Evolutionary conservation across 2,113 vertebrate species (phyloP).

Genomic region (Thalassoma bifasciatum): DNA sequence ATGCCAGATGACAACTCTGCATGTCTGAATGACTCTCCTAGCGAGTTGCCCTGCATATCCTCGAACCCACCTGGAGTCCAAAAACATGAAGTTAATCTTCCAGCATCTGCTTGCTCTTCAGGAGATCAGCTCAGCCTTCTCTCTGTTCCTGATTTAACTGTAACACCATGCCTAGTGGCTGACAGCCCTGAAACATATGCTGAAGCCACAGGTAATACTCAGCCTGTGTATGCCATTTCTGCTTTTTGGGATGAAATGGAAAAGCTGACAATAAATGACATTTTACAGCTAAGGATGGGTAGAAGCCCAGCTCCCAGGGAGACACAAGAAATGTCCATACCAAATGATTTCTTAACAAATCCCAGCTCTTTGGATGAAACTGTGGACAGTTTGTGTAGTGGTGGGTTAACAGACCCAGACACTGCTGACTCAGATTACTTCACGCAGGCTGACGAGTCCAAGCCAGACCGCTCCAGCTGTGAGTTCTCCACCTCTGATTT

Average conservation of each 20-base stretch:
- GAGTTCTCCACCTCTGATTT: constrained; percentile 81
- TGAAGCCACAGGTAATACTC: constrained; percentile 47
- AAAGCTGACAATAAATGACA: constrained; percentile 84
- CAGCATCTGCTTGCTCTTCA: constrained; percentile 22
- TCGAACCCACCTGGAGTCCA: constrained; percentile 14
- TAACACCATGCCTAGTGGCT: constrained; percentile 33
- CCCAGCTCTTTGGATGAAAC: constrained; percentile 6
- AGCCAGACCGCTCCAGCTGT: constrained; percentile 74
- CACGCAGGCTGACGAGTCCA: constrained; percentile 79
- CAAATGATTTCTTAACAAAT: background rate
- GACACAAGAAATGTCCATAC: constrained; percentile 9
- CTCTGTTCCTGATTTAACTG: constrained; percentile 42
- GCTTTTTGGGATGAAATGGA: constrained; percentile 86
- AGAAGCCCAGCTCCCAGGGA: constrained; percentile 30
- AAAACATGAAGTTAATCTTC: background rate
- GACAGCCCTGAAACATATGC: constrained; percentile 62
- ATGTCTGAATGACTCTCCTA: constrained; percentile 13
- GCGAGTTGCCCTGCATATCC: background rate
- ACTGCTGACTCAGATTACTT: constrained; percentile 81
- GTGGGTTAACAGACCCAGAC: constrained; percentile 60
- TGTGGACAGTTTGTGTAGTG: constrained; percentile 43
- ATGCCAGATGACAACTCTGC: constrained; percentile 32
- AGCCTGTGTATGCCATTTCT: constrained; percentile 80
- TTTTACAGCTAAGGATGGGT: constrained; percentile 76
- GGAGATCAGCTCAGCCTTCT: constrained; percentile 15